These are phyloP conservation scores for Grus americana DNA, from an alignment of 2,113 vertebrate species.

Conservation along the genomic window DNA sequence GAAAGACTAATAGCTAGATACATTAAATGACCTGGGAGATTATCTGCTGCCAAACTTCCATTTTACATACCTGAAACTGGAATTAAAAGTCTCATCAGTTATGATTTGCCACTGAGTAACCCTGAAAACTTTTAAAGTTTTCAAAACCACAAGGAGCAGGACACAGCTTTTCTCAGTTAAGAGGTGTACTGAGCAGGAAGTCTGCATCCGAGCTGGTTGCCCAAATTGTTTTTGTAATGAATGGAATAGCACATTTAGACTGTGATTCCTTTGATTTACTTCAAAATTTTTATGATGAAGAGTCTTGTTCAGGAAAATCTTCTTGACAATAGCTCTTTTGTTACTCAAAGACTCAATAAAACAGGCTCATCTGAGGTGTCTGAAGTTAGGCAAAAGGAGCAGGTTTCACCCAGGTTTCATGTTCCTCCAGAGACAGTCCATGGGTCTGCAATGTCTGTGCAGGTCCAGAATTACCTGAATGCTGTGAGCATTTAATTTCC, in stretches of 20 bases:
- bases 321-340: neutral
- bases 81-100: neutral
- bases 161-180: neutral
- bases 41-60: neutral
- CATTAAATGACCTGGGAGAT: neutral
- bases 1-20: neutral
- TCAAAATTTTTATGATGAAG: neutral
- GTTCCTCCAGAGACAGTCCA: neutral
- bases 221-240: neutral
- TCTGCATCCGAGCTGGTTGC: neutral
- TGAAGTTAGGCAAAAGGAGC: neutral
- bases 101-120: neutral
- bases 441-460: neutral
- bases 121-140: neutral
- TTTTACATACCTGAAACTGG: neutral
- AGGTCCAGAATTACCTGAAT: neutral
- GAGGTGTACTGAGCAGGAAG: neutral
- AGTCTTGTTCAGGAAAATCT: neutral
- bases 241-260: neutral
- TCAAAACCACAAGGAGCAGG: neutral
- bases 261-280: neutral
- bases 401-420: neutral
- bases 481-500: neutral
- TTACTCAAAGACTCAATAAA: neutral
- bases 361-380: neutral